These are phyloP conservation scores for Mormoops blainvillei DNA, from an alignment of 2,113 vertebrate genomes.

Conservation along the genomic window DNA sequence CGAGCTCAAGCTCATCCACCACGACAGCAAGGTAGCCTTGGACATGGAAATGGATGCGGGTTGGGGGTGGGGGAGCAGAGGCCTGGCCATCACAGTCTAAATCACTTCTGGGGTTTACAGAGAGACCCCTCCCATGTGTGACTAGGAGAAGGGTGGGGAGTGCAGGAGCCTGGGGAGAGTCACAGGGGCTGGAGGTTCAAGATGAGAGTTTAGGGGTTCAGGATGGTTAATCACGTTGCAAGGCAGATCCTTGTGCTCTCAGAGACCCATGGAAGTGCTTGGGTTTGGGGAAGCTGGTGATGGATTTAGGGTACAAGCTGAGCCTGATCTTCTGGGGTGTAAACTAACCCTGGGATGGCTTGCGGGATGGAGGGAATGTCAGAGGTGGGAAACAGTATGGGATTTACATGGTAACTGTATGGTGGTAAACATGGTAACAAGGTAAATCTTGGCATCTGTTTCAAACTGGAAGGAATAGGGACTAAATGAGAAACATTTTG, in stretches of 20 bases:
- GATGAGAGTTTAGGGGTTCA: neutral
- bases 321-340: neutral
- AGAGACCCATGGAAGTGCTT: neutral
- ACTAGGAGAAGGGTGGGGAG: neutral
- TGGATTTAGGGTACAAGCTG: neutral
- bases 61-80: neutral
- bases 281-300: neutral
- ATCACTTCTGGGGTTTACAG: neutral
- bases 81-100: neutral
- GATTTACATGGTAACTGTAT: neutral
- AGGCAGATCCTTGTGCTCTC: neutral
- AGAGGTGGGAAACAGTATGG: neutral
- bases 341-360: neutral
- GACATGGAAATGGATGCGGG: neutral
- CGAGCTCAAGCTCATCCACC: slow-evolving; percentile 93
- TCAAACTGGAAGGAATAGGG: neutral
- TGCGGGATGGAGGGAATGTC: neutral
- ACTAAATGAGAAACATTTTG: neutral
- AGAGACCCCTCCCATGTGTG: neutral
- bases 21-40: slow-evolving; percentile 91
- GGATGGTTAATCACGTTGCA: neutral
- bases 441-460: slow-evolving; percentile 39
- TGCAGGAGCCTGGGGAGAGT: neutral
- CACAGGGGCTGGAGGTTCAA: neutral
- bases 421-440: slow-evolving; percentile 59